Percentiles rank a stretch among this genome's conserved stretches.
phyloP scores from a whole-genome alignment of 2,888 invertebrate genomes.

The Lapara coniferarum region DNA sequence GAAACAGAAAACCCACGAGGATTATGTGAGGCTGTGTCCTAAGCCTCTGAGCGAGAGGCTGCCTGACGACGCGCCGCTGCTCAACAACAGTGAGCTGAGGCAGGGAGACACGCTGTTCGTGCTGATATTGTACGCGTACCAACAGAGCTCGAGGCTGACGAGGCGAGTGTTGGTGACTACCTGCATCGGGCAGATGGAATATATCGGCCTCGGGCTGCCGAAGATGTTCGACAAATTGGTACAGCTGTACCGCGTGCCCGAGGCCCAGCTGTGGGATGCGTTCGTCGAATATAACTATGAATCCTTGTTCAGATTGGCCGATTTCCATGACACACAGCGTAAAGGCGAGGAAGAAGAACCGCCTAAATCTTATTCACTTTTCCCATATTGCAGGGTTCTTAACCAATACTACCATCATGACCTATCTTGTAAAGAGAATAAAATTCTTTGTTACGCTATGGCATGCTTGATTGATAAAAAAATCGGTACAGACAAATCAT shows the following conservation, averaged over 20 bases:
- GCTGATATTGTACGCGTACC: slow-evolving; percentile 6
- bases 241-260: not conserved
- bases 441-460: slow-evolving; percentile 11
- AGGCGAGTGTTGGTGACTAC: not conserved
- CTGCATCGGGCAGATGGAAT: slow-evolving; percentile 1
- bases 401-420: not conserved
- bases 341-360: not conserved
- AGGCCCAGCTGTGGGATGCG: not conserved
- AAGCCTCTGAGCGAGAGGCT: not conserved
- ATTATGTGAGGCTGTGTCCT: slow-evolving; percentile 15
- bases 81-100: not conserved
- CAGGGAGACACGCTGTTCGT: not conserved
- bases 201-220: slow-evolving; percentile 2
- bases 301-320: not conserved
- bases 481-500: not conserved
- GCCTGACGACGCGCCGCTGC: not conserved
- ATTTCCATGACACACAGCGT: slow-evolving; percentile 1
- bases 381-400: slow-evolving; percentile 17
- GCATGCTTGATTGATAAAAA: slow-evolving; percentile 22
- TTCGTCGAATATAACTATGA: not conserved
- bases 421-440: not conserved
- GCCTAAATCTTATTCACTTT: slow-evolving; percentile 12
- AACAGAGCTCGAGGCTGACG: not conserved
- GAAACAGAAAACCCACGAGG: slow-evolving; percentile 1
- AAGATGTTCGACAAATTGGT: slow-evolving; percentile 7